These are phyloP conservation scores for Toxostoma redivivum DNA, from an alignment of 2,113 vertebrate species.

Conservation along the genomic window DNA sequence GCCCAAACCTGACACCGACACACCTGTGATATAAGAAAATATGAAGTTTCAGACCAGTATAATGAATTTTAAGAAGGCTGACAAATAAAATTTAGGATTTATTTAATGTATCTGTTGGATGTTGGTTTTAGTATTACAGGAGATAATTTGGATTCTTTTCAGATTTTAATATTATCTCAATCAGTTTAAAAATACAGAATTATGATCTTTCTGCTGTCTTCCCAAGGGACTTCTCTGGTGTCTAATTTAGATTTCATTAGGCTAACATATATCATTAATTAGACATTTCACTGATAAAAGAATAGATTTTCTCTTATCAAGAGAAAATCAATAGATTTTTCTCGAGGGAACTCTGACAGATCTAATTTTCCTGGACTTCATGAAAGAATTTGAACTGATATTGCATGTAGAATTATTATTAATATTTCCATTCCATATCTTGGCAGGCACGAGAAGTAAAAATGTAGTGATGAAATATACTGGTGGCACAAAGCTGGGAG, in stretches of 20 bases:
- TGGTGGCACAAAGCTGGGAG: background rate
- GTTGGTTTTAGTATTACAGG: background rate
- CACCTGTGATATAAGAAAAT: background rate
- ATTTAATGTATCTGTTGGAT: background rate
- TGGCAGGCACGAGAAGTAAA: background rate
- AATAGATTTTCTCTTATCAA: slow-evolving; percentile 31
- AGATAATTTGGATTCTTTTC: background rate
- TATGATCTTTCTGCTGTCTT: background rate
- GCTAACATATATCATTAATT: slow-evolving; percentile 26
- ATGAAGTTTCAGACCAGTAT: background rate
- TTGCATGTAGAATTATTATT: slow-evolving; percentile 5
- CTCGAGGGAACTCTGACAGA: background rate
- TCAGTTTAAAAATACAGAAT: background rate
- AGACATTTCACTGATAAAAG: slow-evolving; percentile 19
- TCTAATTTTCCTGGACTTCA: slow-evolving; percentile 17
- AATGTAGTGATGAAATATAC: background rate
- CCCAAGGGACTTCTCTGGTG: background rate
- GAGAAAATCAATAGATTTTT: slow-evolving; percentile 25
- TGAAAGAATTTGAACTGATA: slow-evolving; percentile 18
- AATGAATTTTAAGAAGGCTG: background rate
- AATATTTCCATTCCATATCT: slow-evolving; percentile 18
- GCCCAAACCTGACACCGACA: background rate
- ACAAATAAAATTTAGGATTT: background rate
- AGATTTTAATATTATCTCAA: background rate
- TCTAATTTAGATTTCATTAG: slow-evolving; percentile 49